These are phyloP conservation scores for Anoplius nigerrimus DNA, from an alignment of 2,888 invertebrate species.

Conservation along the genomic window DNA sequence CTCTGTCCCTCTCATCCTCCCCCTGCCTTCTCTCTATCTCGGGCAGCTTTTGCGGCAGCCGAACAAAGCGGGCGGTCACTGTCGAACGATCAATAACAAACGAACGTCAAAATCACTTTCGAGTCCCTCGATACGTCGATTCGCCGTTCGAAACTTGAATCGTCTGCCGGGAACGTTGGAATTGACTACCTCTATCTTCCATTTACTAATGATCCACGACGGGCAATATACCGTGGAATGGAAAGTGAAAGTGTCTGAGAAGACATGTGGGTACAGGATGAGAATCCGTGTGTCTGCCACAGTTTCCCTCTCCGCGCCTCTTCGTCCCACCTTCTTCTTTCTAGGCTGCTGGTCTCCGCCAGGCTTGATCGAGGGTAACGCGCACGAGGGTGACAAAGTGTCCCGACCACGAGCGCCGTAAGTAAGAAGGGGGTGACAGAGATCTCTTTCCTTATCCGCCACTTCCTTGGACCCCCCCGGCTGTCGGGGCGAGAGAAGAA, in stretches of 20 bases:
- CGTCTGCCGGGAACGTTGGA: too few relatives aligned
- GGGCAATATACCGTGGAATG: too few relatives aligned
- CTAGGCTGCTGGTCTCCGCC: too few relatives aligned
- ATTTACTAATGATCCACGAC: too few relatives aligned
- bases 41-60: slow-evolving; percentile 20
- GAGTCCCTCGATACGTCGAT: too few relatives aligned
- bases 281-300: background rate
- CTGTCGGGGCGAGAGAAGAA: background rate
- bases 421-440: slow-evolving; percentile 39
- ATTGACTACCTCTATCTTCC: too few relatives aligned
- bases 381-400: slow-evolving; percentile 56
- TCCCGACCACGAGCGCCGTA: slow-evolving; percentile 36
- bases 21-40: slow-evolving; percentile 5
- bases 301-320: background rate
- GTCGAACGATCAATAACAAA: background rate
- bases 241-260: too few relatives aligned
- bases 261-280: background rate
- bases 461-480: slow-evolving; percentile 21
- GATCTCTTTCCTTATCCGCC: slow-evolving; percentile 51
- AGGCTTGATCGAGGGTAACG: slow-evolving; percentile 5
- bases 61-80: slow-evolving; percentile 11
- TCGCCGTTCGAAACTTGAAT: too few relatives aligned
- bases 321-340: slow-evolving; percentile 17
- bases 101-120: too few relatives aligned
- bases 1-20: slow-evolving; percentile 4